phyloP scores from a whole-genome alignment of 2,797 vertebrate species.

The Gadopsis bispinosus region DNA sequence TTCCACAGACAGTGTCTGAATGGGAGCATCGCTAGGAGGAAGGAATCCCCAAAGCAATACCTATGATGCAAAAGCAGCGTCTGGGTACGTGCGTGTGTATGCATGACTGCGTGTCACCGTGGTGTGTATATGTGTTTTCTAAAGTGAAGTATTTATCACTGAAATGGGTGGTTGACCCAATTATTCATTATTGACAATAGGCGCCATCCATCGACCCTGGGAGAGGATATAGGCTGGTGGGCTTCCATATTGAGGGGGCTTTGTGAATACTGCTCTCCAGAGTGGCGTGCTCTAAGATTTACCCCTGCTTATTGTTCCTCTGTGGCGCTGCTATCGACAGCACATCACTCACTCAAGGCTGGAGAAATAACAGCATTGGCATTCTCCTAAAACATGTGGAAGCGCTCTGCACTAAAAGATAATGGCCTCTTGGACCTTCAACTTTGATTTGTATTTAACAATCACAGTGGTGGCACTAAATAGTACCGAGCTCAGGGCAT shows the following conservation, averaged over 20 bases:
- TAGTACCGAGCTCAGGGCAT: constrained; percentile 54
- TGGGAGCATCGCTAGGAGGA: constrained; percentile 65
- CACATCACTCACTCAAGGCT: constrained; percentile 71
- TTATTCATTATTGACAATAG: constrained; percentile 72
- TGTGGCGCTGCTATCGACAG: constrained; percentile 68
- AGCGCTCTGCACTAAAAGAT: constrained; percentile 70
- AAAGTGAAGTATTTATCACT: constrained; percentile 77
- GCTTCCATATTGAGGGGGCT: constrained; percentile 60
- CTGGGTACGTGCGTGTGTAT: constrained; percentile 53
- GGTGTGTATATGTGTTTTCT: constrained; percentile 59
- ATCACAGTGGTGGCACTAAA: constrained; percentile 62
- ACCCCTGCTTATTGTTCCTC: constrained; percentile 69
- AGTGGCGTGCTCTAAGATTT: constrained; percentile 66
- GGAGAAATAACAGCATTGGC: constrained; percentile 74
- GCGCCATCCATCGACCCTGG: constrained; percentile 71
- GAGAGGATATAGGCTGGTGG: constrained; percentile 54
- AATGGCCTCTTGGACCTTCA: constrained; percentile 70
- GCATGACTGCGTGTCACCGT: constrained; percentile 65
- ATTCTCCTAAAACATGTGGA: constrained; percentile 78
- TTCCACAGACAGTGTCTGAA: constrained; percentile 76
- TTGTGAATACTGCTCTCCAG: constrained; percentile 69
- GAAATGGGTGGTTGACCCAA: constrained; percentile 75
- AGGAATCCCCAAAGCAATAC: constrained; percentile 77
- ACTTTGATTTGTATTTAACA: constrained; percentile 76
- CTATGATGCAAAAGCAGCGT: constrained; percentile 68